phyloP scores from a whole-genome alignment of 2,888 invertebrate genomes.

The Itoplectis maculator region DNA sequence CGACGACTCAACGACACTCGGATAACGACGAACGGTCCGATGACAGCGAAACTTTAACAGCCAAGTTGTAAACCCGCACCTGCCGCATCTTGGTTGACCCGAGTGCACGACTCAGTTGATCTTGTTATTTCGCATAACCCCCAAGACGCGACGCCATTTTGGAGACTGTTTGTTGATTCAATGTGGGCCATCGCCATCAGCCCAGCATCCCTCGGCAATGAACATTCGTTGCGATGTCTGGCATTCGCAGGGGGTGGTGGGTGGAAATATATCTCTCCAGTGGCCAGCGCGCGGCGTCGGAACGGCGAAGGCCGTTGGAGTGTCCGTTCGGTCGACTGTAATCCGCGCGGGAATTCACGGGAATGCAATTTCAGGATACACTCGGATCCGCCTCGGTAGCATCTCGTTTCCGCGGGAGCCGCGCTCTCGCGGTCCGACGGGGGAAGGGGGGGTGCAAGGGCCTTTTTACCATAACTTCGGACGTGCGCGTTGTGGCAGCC shows the following conservation, averaged over 20 bases:
- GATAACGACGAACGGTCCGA: too few species aligned
- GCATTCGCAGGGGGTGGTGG: constrained; percentile 61
- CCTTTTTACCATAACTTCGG: constrained; percentile 63
- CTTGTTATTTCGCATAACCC: neutral
- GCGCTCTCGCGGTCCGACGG: constrained; percentile 64
- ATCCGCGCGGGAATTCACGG: constrained; percentile 67
- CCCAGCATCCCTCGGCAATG: constrained; percentile 66
- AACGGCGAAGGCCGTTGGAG: constrained; percentile 28
- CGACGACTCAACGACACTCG: too few species aligned
- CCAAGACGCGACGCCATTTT: constrained; percentile 9
- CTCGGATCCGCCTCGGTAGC: constrained; percentile 67
- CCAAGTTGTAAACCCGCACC: too few species aligned
- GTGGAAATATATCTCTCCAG: constrained; percentile 44
- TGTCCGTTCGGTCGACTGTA: constrained; percentile 26
- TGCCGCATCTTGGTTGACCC: too few species aligned
- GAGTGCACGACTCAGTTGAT: too few species aligned
- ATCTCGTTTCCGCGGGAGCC: constrained; percentile 25
- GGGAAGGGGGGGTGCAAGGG: constrained; percentile 69
- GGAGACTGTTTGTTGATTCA: constrained; percentile 63
- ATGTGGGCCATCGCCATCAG: constrained; percentile 71
- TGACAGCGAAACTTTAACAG: too few species aligned
- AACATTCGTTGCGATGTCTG: constrained; percentile 73
- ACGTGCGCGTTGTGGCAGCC: constrained; percentile 21
- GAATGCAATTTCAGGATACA: constrained; percentile 76
- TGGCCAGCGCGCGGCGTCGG: constrained; percentile 23